phyloP scores from a whole-genome alignment of 1,140 invertebrate species.

The Sycobia sp. region DNA sequence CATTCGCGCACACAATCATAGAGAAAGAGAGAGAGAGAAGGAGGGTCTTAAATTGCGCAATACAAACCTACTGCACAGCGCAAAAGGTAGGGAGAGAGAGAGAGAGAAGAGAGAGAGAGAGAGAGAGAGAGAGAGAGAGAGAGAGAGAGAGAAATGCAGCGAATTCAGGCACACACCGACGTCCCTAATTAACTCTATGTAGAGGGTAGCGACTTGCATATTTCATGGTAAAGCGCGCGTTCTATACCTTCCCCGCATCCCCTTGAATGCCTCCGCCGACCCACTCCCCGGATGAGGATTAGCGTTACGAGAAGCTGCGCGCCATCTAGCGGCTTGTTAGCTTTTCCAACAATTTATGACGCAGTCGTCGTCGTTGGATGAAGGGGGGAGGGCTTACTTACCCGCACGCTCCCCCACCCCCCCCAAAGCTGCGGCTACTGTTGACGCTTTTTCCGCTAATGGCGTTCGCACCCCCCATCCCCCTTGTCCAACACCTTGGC shows the following conservation, averaged over 20 bases:
- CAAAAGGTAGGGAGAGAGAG: neutral
- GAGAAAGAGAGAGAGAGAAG: neutral
- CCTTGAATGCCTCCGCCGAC: neutral
- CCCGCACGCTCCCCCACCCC: too few relatives aligned
- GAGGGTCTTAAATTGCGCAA: too few relatives aligned
- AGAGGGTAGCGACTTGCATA: constrained; percentile 7
- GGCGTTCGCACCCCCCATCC: neutral
- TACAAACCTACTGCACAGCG: neutral
- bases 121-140: neutral
- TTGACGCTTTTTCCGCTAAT: constrained; percentile 8
- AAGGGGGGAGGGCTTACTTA: too few relatives aligned
- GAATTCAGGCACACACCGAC: neutral
- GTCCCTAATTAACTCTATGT: constrained; percentile 10
- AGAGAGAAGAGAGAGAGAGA: neutral
- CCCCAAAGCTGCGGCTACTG: neutral
- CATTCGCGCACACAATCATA: neutral
- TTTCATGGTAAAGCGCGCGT: constrained; percentile 11
- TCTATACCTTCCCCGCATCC: too few relatives aligned
- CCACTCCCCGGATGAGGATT: neutral
- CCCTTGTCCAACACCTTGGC: neutral
- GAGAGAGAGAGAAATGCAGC: neutral
- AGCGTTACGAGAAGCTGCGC: neutral
- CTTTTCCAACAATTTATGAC: too few relatives aligned
- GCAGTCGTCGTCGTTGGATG: too few relatives aligned
- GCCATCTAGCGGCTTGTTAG: neutral